Evolutionary conservation across 2,888 invertebrate species (phyloP).

Genomic region (Pegoplata infirma): DNA sequence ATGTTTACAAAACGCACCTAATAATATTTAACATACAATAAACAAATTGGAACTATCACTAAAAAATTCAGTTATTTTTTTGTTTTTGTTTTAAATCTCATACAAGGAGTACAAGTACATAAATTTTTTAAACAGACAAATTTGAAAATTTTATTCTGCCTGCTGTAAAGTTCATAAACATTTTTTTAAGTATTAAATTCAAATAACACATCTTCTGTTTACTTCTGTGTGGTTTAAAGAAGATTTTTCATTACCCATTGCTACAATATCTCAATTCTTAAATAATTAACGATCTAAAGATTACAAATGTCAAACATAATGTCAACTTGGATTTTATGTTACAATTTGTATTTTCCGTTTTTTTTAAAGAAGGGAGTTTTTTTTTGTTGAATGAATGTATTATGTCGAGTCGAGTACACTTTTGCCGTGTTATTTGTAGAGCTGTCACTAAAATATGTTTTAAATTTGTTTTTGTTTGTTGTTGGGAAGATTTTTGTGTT

Average conservation of each 20-base stretch:
- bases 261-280: constrained; percentile 72
- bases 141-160: constrained; percentile 6
- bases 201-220: constrained; percentile 4
- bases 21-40: too few species aligned
- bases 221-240: constrained; percentile 68
- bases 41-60: constrained; percentile 74
- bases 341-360: too few species aligned
- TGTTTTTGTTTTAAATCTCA: neutral
- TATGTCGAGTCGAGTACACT: too few species aligned
- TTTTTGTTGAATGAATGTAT: neutral
- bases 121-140: constrained; percentile 29
- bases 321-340: constrained; percentile 70
- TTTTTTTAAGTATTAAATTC: too few species aligned
- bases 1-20: constrained; percentile 24
- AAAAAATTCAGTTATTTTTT: constrained; percentile 37
- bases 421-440: neutral
- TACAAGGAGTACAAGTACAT: neutral
- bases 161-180: constrained; percentile 1
- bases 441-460: constrained; percentile 16
- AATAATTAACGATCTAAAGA: constrained; percentile 77
- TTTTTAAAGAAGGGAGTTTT: constrained; percentile 19
- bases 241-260: constrained; percentile 48
- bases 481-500: constrained; percentile 14
- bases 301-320: constrained; percentile 77
- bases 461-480: constrained; percentile 28